A percentile compares a stretch with the other conserved stretches of the same genome.
Evolutionary conservation across 1,140 invertebrate species (phyloP).

Genomic region (Drosophila lini): DNA sequence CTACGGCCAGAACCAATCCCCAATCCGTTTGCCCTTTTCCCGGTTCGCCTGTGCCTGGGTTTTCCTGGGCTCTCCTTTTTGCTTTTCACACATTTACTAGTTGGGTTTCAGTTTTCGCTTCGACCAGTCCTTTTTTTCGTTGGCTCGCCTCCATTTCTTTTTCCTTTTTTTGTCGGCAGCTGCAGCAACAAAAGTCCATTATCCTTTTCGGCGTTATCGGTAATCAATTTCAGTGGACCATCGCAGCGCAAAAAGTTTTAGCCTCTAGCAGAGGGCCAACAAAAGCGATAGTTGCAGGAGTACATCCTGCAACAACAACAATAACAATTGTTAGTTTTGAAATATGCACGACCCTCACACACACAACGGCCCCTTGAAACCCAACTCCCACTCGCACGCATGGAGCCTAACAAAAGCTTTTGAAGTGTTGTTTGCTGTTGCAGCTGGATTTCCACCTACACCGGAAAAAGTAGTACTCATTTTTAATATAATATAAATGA

Average conservation of each 20-base stretch:
- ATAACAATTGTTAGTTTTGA: conserved; percentile 74
- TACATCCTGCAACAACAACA: conserved; percentile 29
- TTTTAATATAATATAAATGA: no score
- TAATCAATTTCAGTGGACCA: conserved; percentile 78
- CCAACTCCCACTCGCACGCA: conserved; percentile 25
- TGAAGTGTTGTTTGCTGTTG: conserved; percentile 64
- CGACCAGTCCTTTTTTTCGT: background rate
- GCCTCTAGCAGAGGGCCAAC: conserved; percentile 48
- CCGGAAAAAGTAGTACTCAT: background rate
- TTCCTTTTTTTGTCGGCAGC: conserved; percentile 41
- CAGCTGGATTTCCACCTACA: conserved; percentile 18
- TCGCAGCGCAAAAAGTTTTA: conserved; percentile 38
- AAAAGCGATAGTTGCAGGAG: conserved; percentile 43
- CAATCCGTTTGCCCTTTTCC: conserved; percentile 59
- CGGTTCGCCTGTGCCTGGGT: conserved; percentile 1
- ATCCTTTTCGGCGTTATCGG: conserved; percentile 79
- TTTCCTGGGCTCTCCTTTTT: conserved; percentile 30
- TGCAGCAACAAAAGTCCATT: conserved; percentile 79
- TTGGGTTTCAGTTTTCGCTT: conserved; percentile 44
- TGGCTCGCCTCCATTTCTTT: no score
- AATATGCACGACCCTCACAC: conserved; percentile 65
- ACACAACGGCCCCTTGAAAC: background rate
- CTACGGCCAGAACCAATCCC: conserved; percentile 21
- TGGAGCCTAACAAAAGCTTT: conserved; percentile 62
- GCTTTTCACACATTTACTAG: conserved; percentile 53